Evolutionary conservation across 2,888 invertebrate genomes (phyloP), one percentile per base, ranked within the genome.

Genomic region (Phalera bucephala): DNA sequence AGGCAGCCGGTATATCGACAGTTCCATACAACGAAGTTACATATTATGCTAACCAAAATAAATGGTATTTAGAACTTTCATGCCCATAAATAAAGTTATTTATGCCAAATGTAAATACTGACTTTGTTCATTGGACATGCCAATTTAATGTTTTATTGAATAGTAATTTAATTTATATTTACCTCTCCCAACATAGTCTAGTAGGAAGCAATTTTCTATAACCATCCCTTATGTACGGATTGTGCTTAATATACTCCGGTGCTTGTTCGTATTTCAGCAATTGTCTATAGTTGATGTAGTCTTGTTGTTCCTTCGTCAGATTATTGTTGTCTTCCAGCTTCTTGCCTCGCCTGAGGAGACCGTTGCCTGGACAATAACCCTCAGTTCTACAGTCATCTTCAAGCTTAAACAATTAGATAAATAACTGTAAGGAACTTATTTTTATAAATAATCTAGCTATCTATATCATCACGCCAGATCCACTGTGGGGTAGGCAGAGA

Each of bases 151-250:
- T n/a, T n/a, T n/a, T n/a, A n/a, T n/a, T n/a, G n/a, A n/a, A n/a
- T n/a, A n/a, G n/a, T n/a, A n/a, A n/a, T n/a, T n/a, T n/a, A n/a
- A n/a, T n/a, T n/a, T n/a, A 26, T 26, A 26, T 13, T 67, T 75
- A 96, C 96, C 96, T 98, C 90, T 96, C 96, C 76, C 97, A 87
- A 71, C 97, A 97, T 58, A 96, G 87, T 73, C 92, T 93, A n/a
- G 95, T 94, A 3, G 95, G 94, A 33, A 97, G 90, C 53, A 94
- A 92, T 61, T 95, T 95, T 64, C 97, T 91, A 76, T 98, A 98
- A 7, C 98, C 98, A 53, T 93, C 92, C 43, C 93, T 91, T 53
- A 98, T 97, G 71, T 91, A 97, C 2, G 95, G 95, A 83, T 98
- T 98, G 65, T 95, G 95, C 76, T 95, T 94, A 38, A 97, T 90